These are phyloP conservation scores for Acropora yongei DNA, from an alignment of 64 coral and sea anemone genomes.

Conservation along the genomic window DNA sequence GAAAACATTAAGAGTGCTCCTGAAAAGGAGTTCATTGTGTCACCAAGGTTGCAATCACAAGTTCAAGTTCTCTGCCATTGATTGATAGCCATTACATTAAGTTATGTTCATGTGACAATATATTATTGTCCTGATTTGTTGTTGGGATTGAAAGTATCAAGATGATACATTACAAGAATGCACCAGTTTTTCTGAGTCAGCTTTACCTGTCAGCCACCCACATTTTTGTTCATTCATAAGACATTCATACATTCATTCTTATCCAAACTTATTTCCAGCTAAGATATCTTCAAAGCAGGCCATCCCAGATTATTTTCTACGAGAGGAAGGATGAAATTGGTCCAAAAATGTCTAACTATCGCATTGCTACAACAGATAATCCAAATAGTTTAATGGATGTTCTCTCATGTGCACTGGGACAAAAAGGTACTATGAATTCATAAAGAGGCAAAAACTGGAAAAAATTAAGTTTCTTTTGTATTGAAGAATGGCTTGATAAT, in stretches of 20 bases:
- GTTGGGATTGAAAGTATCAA: too few species aligned
- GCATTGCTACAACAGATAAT: slow-evolving; percentile 73
- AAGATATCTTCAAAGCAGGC: slow-evolving; percentile 56
- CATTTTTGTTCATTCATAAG: background rate
- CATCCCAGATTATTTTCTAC: slow-evolving; percentile 87
- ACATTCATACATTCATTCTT: background rate
- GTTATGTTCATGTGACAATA: too few species aligned
- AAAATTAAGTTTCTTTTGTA: background rate
- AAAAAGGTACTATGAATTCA: slow-evolving; percentile 68
- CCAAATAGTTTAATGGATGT: slow-evolving; percentile 64
- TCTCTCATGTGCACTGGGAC: slow-evolving; percentile 61
- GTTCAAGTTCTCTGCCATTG: too few species aligned
- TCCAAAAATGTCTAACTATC: slow-evolving; percentile 73
- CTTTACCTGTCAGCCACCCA: too few species aligned
- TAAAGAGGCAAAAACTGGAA: too few species aligned
- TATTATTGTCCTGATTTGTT: too few species aligned
- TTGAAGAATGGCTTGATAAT: background rate
- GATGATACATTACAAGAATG: too few species aligned
- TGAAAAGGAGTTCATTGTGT: too few species aligned
- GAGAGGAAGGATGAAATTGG: slow-evolving; percentile 81
- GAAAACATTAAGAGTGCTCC: too few species aligned
- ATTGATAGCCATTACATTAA: too few species aligned
- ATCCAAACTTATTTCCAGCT: slow-evolving; percentile 38
- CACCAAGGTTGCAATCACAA: too few species aligned
- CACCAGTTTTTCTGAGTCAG: too few species aligned